Evolutionary conservation across 2,888 invertebrate genomes (phyloP), one percentile per base, ranked within the genome.

Genomic region (Cataglyphis livida): DNA sequence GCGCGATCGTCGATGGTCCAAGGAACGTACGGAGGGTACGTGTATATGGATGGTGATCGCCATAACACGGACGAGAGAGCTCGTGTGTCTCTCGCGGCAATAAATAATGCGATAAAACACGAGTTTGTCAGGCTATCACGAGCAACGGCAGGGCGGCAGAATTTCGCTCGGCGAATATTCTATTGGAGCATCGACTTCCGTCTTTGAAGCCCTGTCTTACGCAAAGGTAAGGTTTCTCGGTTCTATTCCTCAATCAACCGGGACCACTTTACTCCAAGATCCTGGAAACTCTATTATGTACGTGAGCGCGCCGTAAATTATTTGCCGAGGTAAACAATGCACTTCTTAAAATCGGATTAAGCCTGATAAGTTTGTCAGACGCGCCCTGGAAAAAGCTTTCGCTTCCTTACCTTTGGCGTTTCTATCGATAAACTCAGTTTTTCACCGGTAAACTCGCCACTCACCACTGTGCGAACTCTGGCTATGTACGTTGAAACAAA

Each of bases 61-160:
- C 68, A 35, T 59, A 59, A 32, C 35, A 68, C 68, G 57, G 32
- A 64, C 54, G 71, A 66, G 71, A 66, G 76, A 82, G 54, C 66
- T 62, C 79, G 90, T 91, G 91, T 90, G 87, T 85, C 87, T 85
- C 88, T 87, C 85, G 87, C 87, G 87, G 93, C 93, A 93, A 94
- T 94, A 94, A 94, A 94, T 94, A 94, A 94, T 94, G 91, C 94
- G 94, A 94, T 94, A 94, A 94, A 94, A 94, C 94, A 94, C 93
- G 94, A 94, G 93, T 94, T 93, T 93, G 93, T 92, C 93, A 90
- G 92, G 91, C 93, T 91, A 93, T 93, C 93, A 92, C 91, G 92
- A 91, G 90, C 88, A 32, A 9, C 48, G 66, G 65, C 51, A 83
- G 76, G 83, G 85, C 57, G 82, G 82, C 57, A 64, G 87, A 85